phyloP scores from a whole-genome alignment of 2,797 vertebrate species.

The Megalops cyprinoides region DNA sequence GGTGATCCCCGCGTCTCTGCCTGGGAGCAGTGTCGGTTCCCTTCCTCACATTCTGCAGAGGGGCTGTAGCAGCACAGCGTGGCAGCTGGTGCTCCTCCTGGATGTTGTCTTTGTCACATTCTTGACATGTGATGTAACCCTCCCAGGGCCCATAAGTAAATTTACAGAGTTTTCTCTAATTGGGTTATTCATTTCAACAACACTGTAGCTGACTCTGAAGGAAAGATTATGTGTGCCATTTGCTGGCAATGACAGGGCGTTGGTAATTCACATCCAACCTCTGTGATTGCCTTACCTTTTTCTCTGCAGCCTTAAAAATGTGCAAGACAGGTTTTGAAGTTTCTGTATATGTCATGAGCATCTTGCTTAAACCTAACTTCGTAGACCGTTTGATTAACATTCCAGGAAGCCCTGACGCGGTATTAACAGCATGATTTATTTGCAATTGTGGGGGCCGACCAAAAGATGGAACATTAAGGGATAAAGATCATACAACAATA shows the following conservation, averaged over 20 bases:
- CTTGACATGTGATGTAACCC: constrained; percentile 24
- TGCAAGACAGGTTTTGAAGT: neutral
- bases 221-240: neutral
- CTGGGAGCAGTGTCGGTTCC: neutral
- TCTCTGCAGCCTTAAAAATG: neutral
- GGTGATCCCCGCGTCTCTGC: neutral
- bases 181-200: neutral
- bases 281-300: neutral
- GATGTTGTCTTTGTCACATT: constrained; percentile 37
- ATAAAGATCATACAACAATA: neutral
- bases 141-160: neutral
- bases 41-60: neutral
- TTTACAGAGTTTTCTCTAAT: constrained; percentile 11
- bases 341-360: neutral
- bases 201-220: neutral
- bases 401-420: neutral
- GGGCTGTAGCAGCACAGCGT: constrained; percentile 1
- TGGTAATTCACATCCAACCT: neutral
- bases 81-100: constrained; percentile 22
- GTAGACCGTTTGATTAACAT: neutral
- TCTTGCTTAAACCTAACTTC: neutral
- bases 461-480: neutral
- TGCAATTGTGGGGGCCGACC: neutral
- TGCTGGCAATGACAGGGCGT: neutral
- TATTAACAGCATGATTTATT: neutral